These are phyloP conservation scores for Oscheius sp. DNA, from an alignment of 2,888 invertebrate genomes.

Conservation along the genomic window DNA sequence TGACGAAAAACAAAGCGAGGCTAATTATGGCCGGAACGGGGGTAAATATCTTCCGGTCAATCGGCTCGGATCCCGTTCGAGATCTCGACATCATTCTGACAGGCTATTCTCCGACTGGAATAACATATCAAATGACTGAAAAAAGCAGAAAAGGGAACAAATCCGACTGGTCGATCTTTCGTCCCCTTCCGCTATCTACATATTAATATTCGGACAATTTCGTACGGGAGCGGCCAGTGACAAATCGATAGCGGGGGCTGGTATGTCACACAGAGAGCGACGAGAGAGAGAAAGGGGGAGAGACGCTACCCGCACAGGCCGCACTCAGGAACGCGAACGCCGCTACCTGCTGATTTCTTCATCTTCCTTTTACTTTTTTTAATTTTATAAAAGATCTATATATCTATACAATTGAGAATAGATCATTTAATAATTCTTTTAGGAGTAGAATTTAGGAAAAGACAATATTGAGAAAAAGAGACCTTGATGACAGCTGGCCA, in stretches of 20 bases:
- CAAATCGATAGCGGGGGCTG: slow-evolving; percentile 34
- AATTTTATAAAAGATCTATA: no score
- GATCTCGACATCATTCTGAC: no score
- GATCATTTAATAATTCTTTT: no score
- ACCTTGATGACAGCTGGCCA: slow-evolving; percentile 14
- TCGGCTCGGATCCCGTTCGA: background rate
- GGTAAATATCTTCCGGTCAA: background rate
- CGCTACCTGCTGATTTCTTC: background rate
- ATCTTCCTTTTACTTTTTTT: background rate
- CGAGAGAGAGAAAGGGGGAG: slow-evolving; percentile 11
- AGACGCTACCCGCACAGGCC: background rate
- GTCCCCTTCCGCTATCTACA: slow-evolving; percentile 7
- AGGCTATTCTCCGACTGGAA: background rate
- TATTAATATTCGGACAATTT: slow-evolving; percentile 30
- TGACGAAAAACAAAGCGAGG: background rate
- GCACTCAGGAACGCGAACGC: background rate
- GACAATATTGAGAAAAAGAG: background rate
- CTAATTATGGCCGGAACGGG: background rate
- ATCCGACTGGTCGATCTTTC: background rate
- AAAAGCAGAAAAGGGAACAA: slow-evolving; percentile 12
- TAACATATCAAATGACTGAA: background rate
- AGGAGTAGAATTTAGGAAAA: background rate
- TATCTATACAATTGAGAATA: no score
- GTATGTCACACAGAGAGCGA: slow-evolving; percentile 17
- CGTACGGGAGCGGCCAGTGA: slow-evolving; percentile 23